phyloP scores from a whole-genome alignment of 35 echinoderm and acorn worm genomes.

The Patiria miniata region DNA sequence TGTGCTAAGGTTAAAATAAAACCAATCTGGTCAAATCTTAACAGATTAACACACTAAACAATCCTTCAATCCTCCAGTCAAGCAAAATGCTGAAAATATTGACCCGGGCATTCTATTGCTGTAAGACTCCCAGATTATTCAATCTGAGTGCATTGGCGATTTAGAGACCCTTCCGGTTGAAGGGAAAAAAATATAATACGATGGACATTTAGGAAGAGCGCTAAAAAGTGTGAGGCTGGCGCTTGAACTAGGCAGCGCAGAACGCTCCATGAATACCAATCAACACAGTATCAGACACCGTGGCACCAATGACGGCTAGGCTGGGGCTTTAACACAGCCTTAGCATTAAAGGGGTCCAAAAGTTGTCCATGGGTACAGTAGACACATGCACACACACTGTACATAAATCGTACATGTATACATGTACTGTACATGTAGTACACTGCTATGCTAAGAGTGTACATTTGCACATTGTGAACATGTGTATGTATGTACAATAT shows the following conservation, averaged over 20 bases:
- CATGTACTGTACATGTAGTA: too few species aligned
- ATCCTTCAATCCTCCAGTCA: background rate
- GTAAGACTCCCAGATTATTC: background rate
- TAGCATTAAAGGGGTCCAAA: background rate
- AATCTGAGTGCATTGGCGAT: background rate
- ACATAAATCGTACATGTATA: too few species aligned
- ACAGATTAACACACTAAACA: background rate
- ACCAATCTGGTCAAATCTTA: too few species aligned
- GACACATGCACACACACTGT: too few species aligned
- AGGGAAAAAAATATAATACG: background rate
- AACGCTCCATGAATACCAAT: conserved; percentile 5
- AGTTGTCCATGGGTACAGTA: background rate
- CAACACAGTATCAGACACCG: conserved; percentile 15
- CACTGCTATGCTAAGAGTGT: too few species aligned
- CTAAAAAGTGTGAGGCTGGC: conserved; percentile 6
- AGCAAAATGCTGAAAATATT: too few species aligned
- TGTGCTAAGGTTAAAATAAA: too few species aligned
- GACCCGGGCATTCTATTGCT: too few species aligned
- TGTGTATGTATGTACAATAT: too few species aligned
- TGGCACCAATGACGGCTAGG: background rate
- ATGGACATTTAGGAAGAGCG: background rate
- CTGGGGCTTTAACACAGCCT: background rate
- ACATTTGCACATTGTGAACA: too few species aligned
- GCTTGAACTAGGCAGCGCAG: background rate
- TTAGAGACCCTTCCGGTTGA: background rate